phyloP scores from a whole-genome alignment of 2,113 vertebrate species.

The Hyla sarda region DNA sequence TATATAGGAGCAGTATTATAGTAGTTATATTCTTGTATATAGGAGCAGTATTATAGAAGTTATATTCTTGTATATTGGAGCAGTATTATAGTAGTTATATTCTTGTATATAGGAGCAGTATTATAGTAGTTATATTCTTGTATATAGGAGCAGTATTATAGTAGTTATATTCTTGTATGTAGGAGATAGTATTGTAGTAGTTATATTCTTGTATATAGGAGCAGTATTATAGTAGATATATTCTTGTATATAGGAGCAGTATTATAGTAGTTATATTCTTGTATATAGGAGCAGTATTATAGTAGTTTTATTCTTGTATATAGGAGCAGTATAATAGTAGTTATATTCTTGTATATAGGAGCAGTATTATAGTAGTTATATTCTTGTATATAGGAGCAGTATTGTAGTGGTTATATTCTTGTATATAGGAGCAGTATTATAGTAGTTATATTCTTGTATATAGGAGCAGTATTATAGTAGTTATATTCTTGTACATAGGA shows the following conservation, averaged over 20 bases:
- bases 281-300: constrained; percentile 4
- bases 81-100: too few relatives aligned
- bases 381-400: neutral
- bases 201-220: neutral
- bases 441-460: constrained; percentile 14
- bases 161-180: too few relatives aligned
- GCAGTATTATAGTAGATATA: constrained; percentile 10
- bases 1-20: too few relatives aligned
- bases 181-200: neutral
- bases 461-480: constrained; percentile 13
- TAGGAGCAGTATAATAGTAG: neutral
- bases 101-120: too few relatives aligned
- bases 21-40: too few relatives aligned
- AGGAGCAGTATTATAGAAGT: too few relatives aligned
- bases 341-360: constrained; percentile 8
- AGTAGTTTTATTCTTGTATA: neutral
- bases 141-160: constrained; percentile 5
- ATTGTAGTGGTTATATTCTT: constrained; percentile 9
- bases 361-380: constrained; percentile 20
- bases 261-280: constrained; percentile 18
- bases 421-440: constrained; percentile 8
- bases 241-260: constrained; percentile 6
- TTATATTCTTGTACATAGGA: constrained; percentile 1
- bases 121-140: neutral
- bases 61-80: too few relatives aligned